Evolutionary conservation across 2,797 vertebrate species (phyloP).

Genomic region (Xiphorhynchus erythropygius): DNA sequence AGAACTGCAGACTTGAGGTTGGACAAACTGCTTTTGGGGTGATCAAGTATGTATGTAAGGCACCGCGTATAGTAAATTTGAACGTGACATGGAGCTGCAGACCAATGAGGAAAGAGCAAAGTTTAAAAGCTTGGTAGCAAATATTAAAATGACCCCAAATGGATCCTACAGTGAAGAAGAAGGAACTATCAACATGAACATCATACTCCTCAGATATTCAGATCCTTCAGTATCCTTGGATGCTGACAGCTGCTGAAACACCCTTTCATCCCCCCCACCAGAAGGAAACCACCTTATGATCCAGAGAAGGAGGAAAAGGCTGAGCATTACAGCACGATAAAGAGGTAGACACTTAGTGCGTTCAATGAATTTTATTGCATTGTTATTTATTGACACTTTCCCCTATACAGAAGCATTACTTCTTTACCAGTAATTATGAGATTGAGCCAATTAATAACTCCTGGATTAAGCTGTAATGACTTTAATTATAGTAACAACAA

Average conservation of each 20-base stretch:
- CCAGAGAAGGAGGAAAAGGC: not conserved
- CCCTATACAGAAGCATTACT: not conserved
- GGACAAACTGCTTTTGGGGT: not conserved
- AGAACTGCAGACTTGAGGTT: not conserved
- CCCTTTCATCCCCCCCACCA: not conserved
- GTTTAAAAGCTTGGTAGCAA: not conserved
- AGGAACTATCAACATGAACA: not conserved
- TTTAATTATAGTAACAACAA: not conserved
- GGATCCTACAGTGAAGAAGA: not conserved
- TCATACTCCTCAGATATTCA: not conserved
- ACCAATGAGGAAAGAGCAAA: fast-evolving
- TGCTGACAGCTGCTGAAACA: not conserved
- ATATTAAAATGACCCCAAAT: not conserved
- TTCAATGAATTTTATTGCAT: not conserved
- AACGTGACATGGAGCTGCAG: fast-evolving
- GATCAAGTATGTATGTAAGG: not conserved
- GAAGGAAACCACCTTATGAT: not conserved
- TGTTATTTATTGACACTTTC: not conserved
- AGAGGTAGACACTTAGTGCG: not conserved
- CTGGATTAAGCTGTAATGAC: not conserved
- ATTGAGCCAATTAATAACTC: not conserved
- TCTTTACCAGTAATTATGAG: not conserved
- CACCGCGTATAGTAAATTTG: not conserved
- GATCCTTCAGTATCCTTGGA: not conserved
- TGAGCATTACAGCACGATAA: not conserved